Evolutionary conservation across 2,113 vertebrate species (phyloP).

Genomic region (Coracopsis vasa): DNA sequence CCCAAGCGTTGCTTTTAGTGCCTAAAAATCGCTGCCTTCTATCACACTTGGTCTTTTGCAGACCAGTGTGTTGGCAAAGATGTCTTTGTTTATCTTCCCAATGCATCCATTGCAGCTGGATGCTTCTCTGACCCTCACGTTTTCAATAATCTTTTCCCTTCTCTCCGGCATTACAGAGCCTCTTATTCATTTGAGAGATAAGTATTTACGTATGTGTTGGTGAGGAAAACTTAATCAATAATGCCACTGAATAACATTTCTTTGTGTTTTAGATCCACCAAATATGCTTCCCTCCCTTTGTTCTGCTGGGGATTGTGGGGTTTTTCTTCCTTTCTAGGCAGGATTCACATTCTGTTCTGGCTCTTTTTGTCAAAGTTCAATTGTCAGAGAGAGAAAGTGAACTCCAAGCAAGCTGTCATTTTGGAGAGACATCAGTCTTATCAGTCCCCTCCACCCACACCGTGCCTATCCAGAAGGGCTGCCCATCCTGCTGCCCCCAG

Average conservation of each 20-base stretch:
- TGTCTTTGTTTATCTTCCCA: constrained; percentile 40
- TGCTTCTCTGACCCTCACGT: constrained; percentile 54
- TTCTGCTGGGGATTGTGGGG: background rate
- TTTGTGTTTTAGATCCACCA: constrained; percentile 1
- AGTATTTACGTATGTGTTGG: constrained; percentile 20
- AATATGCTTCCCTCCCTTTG: background rate
- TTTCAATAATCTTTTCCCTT: constrained; percentile 59
- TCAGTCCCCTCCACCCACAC: background rate
- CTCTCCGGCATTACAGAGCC: constrained; percentile 4
- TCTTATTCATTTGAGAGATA: constrained; percentile 33
- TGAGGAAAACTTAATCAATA: constrained; percentile 57
- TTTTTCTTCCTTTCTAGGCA: background rate
- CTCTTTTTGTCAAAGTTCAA: background rate
- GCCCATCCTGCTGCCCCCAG: accelerated
- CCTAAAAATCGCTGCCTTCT: background rate
- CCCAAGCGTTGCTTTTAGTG: background rate
- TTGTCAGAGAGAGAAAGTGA: background rate
- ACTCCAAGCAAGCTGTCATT: background rate
- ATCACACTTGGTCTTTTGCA: constrained; percentile 18
- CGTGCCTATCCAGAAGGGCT: background rate
- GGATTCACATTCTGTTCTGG: background rate
- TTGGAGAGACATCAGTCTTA: background rate
- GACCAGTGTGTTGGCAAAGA: constrained; percentile 10
- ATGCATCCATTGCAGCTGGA: constrained; percentile 31
- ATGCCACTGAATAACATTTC: constrained; percentile 20